These are phyloP conservation scores for Epizoanthus rinbou DNA, from an alignment of 92 coral and sea anemone genomes.

Conservation along the genomic window DNA sequence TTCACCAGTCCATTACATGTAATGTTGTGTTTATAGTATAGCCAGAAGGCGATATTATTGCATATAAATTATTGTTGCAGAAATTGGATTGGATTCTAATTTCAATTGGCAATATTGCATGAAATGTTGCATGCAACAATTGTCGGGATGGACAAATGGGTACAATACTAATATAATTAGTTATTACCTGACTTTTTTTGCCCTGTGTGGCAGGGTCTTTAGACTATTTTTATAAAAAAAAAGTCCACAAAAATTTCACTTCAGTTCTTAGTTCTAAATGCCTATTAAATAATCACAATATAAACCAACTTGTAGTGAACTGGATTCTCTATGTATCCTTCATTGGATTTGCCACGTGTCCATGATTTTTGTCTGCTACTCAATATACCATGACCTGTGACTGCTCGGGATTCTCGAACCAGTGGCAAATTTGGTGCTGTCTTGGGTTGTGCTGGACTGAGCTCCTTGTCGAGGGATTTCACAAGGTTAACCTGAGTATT, in stretches of 20 bases:
- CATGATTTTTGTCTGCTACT: conserved; percentile 83
- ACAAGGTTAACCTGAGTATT: conserved; percentile 72
- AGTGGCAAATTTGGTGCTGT: conserved; percentile 82
- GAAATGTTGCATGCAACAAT: no score
- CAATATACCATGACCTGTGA: conserved; percentile 92
- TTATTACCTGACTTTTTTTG: no score
- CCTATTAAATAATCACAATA: neutral
- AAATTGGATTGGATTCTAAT: no score
- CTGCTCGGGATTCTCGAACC: conserved; percentile 81
- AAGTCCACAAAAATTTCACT: neutral
- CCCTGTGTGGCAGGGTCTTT: no score
- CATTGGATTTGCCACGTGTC: conserved; percentile 87
- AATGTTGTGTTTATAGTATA: no score
- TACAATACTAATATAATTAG: no score
- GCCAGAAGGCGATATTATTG: no score
- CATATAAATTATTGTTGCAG: no score
- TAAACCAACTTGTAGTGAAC: conserved; percentile 83
- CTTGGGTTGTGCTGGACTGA: conserved; percentile 66
- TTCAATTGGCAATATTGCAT: no score
- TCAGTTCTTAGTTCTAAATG: neutral
- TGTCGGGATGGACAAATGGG: no score
- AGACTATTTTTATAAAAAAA: neutral
- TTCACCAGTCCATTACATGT: no score
- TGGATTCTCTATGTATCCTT: conserved; percentile 91
- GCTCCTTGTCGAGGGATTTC: conserved; percentile 79